Evolutionary conservation across 1,140 invertebrate genomes (phyloP), one percentile per base, ranked within the genome.

Genomic region (Dreissena rostriformis): DNA sequence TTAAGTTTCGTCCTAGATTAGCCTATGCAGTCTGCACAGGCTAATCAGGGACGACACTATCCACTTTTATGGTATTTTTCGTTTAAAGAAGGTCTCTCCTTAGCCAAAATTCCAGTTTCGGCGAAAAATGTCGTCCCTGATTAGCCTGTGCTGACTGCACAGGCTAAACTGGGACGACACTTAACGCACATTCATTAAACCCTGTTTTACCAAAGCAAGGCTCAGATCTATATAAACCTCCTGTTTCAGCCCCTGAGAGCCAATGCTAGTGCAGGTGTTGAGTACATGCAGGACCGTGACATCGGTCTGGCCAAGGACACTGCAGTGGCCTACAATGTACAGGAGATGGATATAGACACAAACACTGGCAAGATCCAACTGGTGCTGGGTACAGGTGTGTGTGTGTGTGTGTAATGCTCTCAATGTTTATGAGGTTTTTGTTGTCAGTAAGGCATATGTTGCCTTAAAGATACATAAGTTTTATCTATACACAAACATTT

Each of bases 311-410:
- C 79, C 17, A 22, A 39, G n/a, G 24, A 22, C 22, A 81, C 70
- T 26, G 63, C 79, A 19, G 70, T 81, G 26, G 79, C 79, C 6
- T 81, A 65, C 29, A 81, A 81, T 65, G n/a, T 81, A 53, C 68
- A 73, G 49, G 79, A 81, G 51, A 53, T 81, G 0, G 73, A 81
- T 28, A 70, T 81, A 24, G 79, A 81, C 17, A 81, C 63, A 52
- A 71, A 22, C 14, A 73, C 79, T 22, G 79, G 79, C 11, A 53
- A 28, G 14, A 63, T 81, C 19, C 68, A 81, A 57, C 29, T 81
- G 24, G 70, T 81, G 14, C 53, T 81, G 10, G 55, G 68, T 52
- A 51, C 65, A 73, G 79, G 79, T 81, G 39, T n/a, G 49, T 49
- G 8, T 14, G 65, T 68, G 79, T 81, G 39, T n/a, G 39, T 39